Evolutionary conservation across 1,140 invertebrate species (phyloP).

Genomic region (Watersipora subatra): DNA sequence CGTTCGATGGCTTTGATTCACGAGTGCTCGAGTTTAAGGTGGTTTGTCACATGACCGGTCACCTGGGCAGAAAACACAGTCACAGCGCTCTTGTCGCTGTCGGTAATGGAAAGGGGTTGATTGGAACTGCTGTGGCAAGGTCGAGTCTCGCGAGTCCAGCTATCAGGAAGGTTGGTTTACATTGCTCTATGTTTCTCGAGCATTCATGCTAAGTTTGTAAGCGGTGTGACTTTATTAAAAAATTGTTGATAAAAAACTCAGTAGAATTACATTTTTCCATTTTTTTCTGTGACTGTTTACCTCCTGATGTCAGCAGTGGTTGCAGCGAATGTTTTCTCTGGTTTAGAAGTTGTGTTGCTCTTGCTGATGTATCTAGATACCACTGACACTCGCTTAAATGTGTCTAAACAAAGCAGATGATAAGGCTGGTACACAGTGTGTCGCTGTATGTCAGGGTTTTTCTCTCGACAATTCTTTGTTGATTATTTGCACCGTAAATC

Average conservation of each 20-base stretch:
- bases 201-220: no score
- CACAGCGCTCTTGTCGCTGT: conserved; percentile 60
- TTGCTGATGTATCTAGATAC: not conserved
- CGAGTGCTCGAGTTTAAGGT: conserved; percentile 65
- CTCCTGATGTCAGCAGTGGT: not conserved
- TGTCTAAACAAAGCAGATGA: no score
- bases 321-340: not conserved
- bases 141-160: not conserved
- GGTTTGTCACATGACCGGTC: conserved; percentile 70
- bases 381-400: not conserved
- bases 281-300: no score
- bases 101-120: conserved; percentile 76
- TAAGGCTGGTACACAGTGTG: no score
- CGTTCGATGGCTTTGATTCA: conserved; percentile 74
- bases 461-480: no score
- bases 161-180: not conserved
- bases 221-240: no score
- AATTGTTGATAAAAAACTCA: no score
- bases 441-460: no score
- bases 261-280: no score
- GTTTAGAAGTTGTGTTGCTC: not conserved
- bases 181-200: no score
- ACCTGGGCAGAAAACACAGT: conserved; percentile 58
- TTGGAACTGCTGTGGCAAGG: conserved; percentile 38
- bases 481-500: no score